Base-by-base conservation (phyloP, 2,113 vertebrate species). In the Nicator chloris region DNA sequence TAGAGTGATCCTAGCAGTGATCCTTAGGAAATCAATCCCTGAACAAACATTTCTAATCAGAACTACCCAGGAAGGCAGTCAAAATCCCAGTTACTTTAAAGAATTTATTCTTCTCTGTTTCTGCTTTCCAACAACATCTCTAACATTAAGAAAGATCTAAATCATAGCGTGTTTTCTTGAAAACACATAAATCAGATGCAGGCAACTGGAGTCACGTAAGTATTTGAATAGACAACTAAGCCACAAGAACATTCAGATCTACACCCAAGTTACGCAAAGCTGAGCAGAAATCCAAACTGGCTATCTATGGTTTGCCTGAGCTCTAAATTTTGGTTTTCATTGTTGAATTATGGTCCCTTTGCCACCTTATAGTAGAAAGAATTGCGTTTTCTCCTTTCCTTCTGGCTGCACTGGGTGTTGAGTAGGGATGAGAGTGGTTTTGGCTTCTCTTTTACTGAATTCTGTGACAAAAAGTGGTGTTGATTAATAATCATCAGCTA, bases 181-280 rank as follows among this genome's bases (percentile, higher is more conserved):
- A 82, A 93, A 84, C 64, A 83, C 16, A 47, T 81, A 86, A 82
- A 94, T 82, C 65, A 59, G 77, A 82, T 23, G 47, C 39, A 78
- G 73, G 42, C 83, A 89, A 76, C 24, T 31, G 12, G 24, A 93
- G 53, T 82, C 78, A 79, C 42, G 4, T n/a, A 95, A 84, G 73
- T 68, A 71, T 60, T 87, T 92, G 49, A 82, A 85, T 12, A 93
- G 82, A 91, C 44, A 82, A 30, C 40, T 51, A 90, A 87, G 37
- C 57, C 85, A 88, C 78, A 87, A 86, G 73, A 77, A 94, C 81
- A 68, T 77, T 86, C 39, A 91, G 65, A 90, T 87, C 90, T 90
- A 72, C 85, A 88, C 93, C 78, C 70, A 90, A 82, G 45, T 84
- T 79, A 87, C 37, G 13, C 70, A 93, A 92, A 93, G 44, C 73